These are phyloP conservation scores for pig (Sus scrofa) DNA, from an alignment of 2,113 vertebrate genomes.

Conservation along the genomic window T2T-Sscrofa CM000813.6:134672501-134673000, in stretches of 20 bases:
- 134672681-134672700: background rate
- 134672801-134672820: too few species aligned
- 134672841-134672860: too few species aligned
- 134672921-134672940: too few species aligned
- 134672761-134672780: too few species aligned
- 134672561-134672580: background rate
- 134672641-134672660: background rate
- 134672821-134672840: too few species aligned
- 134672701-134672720: background rate
- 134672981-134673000: background rate
- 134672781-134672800: too few species aligned
- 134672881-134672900: too few species aligned
- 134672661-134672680: background rate
- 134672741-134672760: too few species aligned
- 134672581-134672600: background rate
- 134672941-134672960: too few species aligned
- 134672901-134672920: too few species aligned
- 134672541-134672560: background rate
- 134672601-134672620: background rate
- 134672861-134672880: too few species aligned
- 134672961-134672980: background rate
- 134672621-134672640: background rate
- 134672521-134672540: background rate
- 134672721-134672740: too few species aligned
- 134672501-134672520: background rate